Evolutionary conservation across 2,113 vertebrate genomes (phyloP).

Genomic region (Noctilio leporinus): DNA sequence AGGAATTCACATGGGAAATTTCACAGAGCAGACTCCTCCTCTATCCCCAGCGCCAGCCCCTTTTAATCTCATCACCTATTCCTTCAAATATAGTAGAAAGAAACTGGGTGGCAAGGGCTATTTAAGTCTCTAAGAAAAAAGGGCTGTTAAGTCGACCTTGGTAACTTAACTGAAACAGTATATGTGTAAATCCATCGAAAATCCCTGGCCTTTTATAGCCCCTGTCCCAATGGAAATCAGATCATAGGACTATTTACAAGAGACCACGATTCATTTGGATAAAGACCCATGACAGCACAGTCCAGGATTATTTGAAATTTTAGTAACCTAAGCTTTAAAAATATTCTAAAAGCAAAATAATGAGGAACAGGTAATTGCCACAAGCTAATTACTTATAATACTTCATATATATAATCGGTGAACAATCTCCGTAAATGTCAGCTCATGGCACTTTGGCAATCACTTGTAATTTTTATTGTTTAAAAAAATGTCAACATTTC

Average conservation of each 20-base stretch:
- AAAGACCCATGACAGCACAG: conserved; percentile 85
- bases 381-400: conserved; percentile 80
- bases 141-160: conserved; percentile 85
- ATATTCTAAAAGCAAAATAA: conserved; percentile 84
- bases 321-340: conserved; percentile 86
- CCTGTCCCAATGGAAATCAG: conserved; percentile 89
- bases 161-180: conserved; percentile 92
- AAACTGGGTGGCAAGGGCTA: conserved; percentile 82
- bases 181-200: conserved; percentile 97
- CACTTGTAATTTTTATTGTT: conserved; percentile 68
- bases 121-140: conserved; percentile 83
- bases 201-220: conserved; percentile 88
- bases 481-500: conserved; percentile 71
- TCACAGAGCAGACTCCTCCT: conserved; percentile 54
- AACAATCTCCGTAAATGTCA: conserved; percentile 71
- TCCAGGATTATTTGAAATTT: conserved; percentile 81
- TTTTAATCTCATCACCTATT: conserved; percentile 55
- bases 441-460: conserved; percentile 60
- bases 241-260: conserved; percentile 91
- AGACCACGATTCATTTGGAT: conserved; percentile 87
- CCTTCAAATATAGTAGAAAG: conserved; percentile 43
- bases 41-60: neutral
- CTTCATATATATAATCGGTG: conserved; percentile 76
- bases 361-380: conserved; percentile 83
- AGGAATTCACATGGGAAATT: conserved; percentile 82